These are phyloP conservation scores for Kuschelorhynchus macadamiae DNA, from an alignment of 2,888 invertebrate genomes.

Conservation along the genomic window DNA sequence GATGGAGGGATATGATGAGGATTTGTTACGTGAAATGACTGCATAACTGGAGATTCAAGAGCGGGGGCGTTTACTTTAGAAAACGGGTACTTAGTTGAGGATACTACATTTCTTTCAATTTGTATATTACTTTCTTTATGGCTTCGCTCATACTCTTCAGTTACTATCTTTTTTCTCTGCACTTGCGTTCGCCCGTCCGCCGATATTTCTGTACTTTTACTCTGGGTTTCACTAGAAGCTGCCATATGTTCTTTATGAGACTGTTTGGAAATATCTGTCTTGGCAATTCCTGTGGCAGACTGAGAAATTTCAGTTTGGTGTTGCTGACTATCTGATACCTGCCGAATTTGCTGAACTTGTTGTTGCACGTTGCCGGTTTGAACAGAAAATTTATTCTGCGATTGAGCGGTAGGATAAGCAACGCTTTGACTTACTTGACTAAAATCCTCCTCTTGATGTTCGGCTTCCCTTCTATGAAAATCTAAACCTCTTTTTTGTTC, in stretches of 20 bases:
- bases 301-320: constrained; percentile 47
- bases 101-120: constrained; percentile 70
- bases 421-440: constrained; percentile 32
- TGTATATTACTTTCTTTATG: constrained; percentile 77
- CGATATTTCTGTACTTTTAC: constrained; percentile 56
- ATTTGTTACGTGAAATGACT: constrained; percentile 64
- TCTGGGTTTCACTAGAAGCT: constrained; percentile 57
- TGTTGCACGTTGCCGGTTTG: constrained; percentile 33
- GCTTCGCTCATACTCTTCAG: constrained; percentile 78
- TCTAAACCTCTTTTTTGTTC: constrained; percentile 54
- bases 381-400: constrained; percentile 1
- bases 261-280: constrained; percentile 61
- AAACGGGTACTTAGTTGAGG: constrained; percentile 56
- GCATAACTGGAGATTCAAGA: constrained; percentile 54
- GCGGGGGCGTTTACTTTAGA: constrained; percentile 58
- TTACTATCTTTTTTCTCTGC: constrained; percentile 75
- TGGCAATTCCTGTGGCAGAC: constrained; percentile 38
- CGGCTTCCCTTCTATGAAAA: constrained; percentile 21
- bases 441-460: neutral
- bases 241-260: constrained; percentile 59
- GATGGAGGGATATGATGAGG: constrained; percentile 56
- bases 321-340: constrained; percentile 46
- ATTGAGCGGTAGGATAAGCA: constrained; percentile 23
- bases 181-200: constrained; percentile 70
- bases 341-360: constrained; percentile 35